Evolutionary conservation across 2,888 invertebrate species (phyloP).

Genomic region (Drosophila fungiperda): DNA sequence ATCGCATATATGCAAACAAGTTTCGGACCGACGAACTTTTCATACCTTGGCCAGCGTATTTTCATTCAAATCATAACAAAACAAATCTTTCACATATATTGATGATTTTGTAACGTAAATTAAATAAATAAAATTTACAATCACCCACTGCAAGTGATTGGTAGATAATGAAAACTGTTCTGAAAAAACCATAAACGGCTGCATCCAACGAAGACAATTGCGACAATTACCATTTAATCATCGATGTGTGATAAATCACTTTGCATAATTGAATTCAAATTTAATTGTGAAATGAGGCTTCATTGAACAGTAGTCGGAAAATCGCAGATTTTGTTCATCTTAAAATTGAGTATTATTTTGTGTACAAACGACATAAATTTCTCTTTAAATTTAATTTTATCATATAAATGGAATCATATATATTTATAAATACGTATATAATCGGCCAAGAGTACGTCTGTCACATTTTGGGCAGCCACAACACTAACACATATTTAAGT

Average conservation of each 20-base stretch:
- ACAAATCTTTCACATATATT: not conserved
- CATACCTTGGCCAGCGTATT: constrained; percentile 22
- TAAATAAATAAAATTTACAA: not conserved
- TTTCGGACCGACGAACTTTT: constrained; percentile 11
- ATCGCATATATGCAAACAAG: constrained; percentile 6
- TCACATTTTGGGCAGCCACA: constrained; percentile 3
- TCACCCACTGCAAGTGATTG: constrained; percentile 5
- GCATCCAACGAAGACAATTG: constrained; percentile 34
- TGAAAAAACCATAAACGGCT: constrained; percentile 21
- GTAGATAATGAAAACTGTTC: constrained; percentile 13
- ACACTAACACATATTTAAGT: constrained; percentile 19
- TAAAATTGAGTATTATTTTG: constrained; percentile 10
- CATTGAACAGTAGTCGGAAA: constrained; percentile 10
- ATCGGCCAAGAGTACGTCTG: not conserved
- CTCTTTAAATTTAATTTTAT: not conserved
- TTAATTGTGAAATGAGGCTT: constrained; percentile 36
- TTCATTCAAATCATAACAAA: not conserved
- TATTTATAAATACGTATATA: constrained; percentile 5
- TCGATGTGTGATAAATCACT: constrained; percentile 21
- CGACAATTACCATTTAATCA: constrained; percentile 38
- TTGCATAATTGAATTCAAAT: constrained; percentile 39
- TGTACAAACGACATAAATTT: not conserved
- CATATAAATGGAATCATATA: constrained; percentile 1
- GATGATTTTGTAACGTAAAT: not conserved
- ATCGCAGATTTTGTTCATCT: constrained; percentile 8